These are phyloP conservation scores for Tinamus guttatus DNA, from an alignment of 2,113 vertebrate genomes.

Conservation along the genomic window DNA sequence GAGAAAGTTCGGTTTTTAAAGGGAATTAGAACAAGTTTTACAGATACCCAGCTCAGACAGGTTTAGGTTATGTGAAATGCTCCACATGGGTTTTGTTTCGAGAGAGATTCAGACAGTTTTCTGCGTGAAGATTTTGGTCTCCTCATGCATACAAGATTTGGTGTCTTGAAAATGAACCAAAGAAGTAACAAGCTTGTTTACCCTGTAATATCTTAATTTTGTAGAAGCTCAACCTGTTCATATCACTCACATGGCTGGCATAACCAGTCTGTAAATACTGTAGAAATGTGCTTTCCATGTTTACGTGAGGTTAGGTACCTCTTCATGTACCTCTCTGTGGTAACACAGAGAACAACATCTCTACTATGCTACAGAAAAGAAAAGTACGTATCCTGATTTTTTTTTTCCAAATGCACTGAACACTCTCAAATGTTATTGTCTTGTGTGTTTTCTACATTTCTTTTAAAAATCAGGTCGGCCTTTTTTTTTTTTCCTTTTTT, in stretches of 20 bases:
- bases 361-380: background rate
- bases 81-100: background rate
- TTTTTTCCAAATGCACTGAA: background rate
- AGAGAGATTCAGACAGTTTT: background rate
- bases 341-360: background rate
- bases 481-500: background rate
- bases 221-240: background rate
- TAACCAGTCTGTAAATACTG: background rate
- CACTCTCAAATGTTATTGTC: background rate
- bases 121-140: background rate
- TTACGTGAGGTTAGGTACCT: background rate
- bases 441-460: background rate
- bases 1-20: constrained; percentile 59
- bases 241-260: background rate
- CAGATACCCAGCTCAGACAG: background rate
- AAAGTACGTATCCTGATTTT: background rate
- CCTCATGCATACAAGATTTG: background rate
- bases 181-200: background rate
- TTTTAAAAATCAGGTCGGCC: background rate
- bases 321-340: background rate
- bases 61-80: background rate
- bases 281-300: background rate
- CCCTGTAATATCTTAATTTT: background rate
- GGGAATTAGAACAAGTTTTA: constrained; percentile 42
- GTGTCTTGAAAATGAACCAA: background rate